Percentiles rank a stretch among this genome's conserved stretches.
Conservation (phyloP, 2,113 vertebrate species). For the Myanophis thanlyinensis region DNA sequence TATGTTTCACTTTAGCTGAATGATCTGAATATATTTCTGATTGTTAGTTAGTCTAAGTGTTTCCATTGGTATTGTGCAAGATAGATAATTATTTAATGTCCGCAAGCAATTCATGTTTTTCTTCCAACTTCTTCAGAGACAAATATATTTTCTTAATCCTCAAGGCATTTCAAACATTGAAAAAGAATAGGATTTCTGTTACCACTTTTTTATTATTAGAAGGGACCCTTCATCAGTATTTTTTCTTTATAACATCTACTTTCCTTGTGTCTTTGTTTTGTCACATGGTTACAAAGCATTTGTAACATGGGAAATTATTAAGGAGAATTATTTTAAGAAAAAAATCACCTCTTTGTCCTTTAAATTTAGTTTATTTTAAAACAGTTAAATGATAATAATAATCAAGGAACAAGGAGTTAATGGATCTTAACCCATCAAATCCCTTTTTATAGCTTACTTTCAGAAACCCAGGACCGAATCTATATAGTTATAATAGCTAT, state of each 20-base stretch:
- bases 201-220: not conserved
- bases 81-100: not conserved
- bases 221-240: not conserved
- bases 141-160: not conserved
- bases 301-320: not conserved
- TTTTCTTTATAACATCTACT: not conserved
- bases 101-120: not conserved
- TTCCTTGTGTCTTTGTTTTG: not conserved
- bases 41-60: not conserved
- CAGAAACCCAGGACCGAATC: not conserved
- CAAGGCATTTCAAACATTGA: not conserved
- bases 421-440: not conserved
- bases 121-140: not conserved
- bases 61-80: not conserved
- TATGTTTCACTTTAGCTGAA: conserved; percentile 7
- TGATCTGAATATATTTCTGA: conserved; percentile 12
- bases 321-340: not conserved
- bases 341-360: not conserved
- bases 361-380: not conserved
- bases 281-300: not conserved
- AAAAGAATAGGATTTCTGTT: not conserved
- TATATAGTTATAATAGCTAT: not conserved
- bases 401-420: not conserved
- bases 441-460: not conserved
- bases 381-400: not conserved